These are phyloP conservation scores for Hyaena hyaena DNA, from an alignment of 2,113 vertebrate genomes.

Conservation along the genomic window DNA sequence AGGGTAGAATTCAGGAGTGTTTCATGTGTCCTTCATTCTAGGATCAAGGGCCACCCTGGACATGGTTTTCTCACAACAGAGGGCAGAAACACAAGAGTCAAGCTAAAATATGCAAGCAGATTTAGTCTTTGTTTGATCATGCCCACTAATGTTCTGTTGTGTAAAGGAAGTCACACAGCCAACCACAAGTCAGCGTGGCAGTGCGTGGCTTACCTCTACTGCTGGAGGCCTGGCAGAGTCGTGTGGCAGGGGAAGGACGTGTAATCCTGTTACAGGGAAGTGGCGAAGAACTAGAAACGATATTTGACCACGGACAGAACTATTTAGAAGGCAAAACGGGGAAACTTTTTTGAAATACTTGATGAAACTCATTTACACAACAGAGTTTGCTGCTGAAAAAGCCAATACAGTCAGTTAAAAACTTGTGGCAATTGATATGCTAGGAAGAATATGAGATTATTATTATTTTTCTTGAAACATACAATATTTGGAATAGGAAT, in stretches of 20 bases:
- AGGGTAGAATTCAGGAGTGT: background rate
- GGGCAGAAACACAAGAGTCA: background rate
- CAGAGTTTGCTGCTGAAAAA: slow-evolving; percentile 26
- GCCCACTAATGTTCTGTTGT: background rate
- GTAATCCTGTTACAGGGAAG: background rate
- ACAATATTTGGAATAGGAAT: background rate
- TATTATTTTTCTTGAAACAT: background rate
- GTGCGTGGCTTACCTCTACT: background rate
- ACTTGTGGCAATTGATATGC: background rate
- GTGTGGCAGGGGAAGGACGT: background rate
- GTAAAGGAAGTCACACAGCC: background rate
- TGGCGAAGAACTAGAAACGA: background rate
- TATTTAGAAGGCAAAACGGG: background rate
- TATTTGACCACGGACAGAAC: background rate
- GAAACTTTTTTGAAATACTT: slow-evolving; percentile 56
- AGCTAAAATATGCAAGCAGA: background rate
- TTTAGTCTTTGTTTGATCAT: background rate
- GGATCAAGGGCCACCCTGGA: background rate
- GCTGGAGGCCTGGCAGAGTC: background rate
- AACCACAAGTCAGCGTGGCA: background rate
- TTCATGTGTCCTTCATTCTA: background rate
- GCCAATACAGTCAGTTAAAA: background rate
- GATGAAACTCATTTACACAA: background rate
- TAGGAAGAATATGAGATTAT: background rate
- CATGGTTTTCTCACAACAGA: background rate